Base-by-base conservation (phyloP, 2,888 invertebrate genomes). In the Andrena marginata region DNA sequence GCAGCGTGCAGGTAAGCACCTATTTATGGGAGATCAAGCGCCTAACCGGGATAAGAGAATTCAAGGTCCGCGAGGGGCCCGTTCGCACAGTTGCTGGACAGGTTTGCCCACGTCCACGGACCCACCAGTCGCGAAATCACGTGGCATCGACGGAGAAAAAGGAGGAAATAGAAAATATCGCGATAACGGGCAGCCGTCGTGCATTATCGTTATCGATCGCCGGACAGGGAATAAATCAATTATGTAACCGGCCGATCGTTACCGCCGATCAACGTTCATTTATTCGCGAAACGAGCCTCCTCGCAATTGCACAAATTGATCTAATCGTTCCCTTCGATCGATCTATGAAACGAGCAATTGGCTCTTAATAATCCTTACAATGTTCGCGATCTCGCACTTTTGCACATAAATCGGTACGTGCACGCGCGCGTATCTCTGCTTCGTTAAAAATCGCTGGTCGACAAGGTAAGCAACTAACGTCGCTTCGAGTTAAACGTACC, bases 41-140 rank as follows among this genome's bases (percentile, higher is more conserved):
- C 63, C 63, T 35, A 63, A 60, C 67, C 68, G 49, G 54, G 64
- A 76, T 54, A 65, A 69, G 78, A 74, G 77, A 72, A 85, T 83
- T 80, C 87, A 87, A 87, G 87, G 87, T 82, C 79, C 75, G 69
- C 76, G 59, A 87, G 85, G 70, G 85, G 79, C 85, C 86, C 65
- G 86, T 49, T 75, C 78, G 76, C 20, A 48, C 35, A 70, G 80
- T 74, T 76, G 70, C 65, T 60, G 69, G 76, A 80, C 70, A 72
- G 49, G 60, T 63, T 69, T 77, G 49, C 69, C 75, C 74, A 87
- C 85, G 77, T 77, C 80, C 76, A 84, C 54, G 77, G 67, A 70
- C 13, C 65, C 80, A 73, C 20, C 82, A 77, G 62, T 74, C 64
- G 54, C 67, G 73, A 64, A 68, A 74, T 67, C 78, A 80, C 72